Conservation (phyloP, 1,140 invertebrate species). For the Brachionus plicatilis region DNA sequence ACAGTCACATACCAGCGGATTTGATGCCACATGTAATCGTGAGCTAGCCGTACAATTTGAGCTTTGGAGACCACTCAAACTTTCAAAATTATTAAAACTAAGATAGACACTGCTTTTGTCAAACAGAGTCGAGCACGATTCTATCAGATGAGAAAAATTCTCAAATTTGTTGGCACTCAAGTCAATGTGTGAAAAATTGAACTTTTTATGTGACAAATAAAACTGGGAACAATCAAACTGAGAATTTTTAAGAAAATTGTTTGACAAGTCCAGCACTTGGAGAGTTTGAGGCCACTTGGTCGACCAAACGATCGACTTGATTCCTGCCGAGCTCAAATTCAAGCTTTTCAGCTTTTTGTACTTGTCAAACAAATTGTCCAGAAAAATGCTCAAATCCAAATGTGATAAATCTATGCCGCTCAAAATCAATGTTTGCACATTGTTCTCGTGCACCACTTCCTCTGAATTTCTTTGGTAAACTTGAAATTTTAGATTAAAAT, state of each 20-base stretch:
- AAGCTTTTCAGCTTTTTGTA: not conserved
- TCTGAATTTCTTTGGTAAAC: not conserved
- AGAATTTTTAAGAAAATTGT: not conserved
- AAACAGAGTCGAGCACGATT: not conserved
- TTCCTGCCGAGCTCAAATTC: constrained; percentile 4
- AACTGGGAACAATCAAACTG: constrained; percentile 27
- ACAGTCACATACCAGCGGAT: constrained; percentile 6
- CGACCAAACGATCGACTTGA: not conserved
- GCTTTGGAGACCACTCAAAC: not conserved
- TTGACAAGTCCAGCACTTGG: not conserved
- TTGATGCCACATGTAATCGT: not conserved
- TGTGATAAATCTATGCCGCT: not conserved
- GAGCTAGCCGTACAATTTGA: not conserved
- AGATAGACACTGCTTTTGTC: not conserved
- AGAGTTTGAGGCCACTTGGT: not conserved
- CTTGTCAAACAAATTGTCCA: not conserved
- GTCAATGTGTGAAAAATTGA: not conserved
- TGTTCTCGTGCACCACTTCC: not conserved
- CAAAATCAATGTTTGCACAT: not conserved
- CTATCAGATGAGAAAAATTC: not conserved
- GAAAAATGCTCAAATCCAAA: constrained; percentile 3
- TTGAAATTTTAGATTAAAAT: constrained; percentile 2
- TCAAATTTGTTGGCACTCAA: not conserved
- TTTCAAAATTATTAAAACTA: not conserved
- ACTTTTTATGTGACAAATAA: not conserved